Base-by-base conservation (phyloP, 2,113 vertebrate species). In the Phylloscopus whistleri region DNA sequence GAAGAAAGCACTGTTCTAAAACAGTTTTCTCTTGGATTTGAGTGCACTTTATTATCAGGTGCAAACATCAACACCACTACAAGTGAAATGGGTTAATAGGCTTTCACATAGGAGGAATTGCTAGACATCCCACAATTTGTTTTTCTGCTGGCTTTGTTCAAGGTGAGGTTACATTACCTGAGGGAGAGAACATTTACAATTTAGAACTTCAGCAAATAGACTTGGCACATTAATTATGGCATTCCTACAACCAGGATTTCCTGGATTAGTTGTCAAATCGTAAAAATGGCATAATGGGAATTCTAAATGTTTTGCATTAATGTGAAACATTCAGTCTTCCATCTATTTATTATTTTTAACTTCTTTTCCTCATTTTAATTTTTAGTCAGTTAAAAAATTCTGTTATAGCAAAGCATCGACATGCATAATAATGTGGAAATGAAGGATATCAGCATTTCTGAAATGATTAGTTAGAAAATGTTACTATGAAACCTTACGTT, bases 361-460 rank as follows among this genome's bases (percentile, higher is more conserved):
- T 80, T 46, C 7, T 62, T 79, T 82, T 51, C 37, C 46, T 88
- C 33, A 51, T 93, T 93, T 90, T 67, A 86, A 58, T 67, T 49
- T 67, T 84, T 43, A 64, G 10, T 78, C 15, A 60, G 49, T 84
- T 87, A 56, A 93, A 91, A 89, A 84, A 72, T 78, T 72, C 70
- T 81, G 33, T 78, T 92, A 72, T 7, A 87, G 64, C 24, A 92
- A 87, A 92, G 87, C 52, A 84, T 6, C 84, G 84, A 64, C 56
- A 51, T 55, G 43, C 51, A 44, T 67, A 89, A 72, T 81, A 94
- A 78, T 52, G 52, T 75, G 53, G n/a, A 94, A 94, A 82, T 72
- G 11, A 91, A 92, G 82, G 64, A 70, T 72, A 90, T 96, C 89
- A 78, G 60, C 39, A 64, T 94, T 94, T 92, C 64, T 78, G 44